Evolutionary conservation across 2,888 invertebrate species (phyloP), one percentile per base, ranked within the genome.

Genomic region (Diaphora mendica): DNA sequence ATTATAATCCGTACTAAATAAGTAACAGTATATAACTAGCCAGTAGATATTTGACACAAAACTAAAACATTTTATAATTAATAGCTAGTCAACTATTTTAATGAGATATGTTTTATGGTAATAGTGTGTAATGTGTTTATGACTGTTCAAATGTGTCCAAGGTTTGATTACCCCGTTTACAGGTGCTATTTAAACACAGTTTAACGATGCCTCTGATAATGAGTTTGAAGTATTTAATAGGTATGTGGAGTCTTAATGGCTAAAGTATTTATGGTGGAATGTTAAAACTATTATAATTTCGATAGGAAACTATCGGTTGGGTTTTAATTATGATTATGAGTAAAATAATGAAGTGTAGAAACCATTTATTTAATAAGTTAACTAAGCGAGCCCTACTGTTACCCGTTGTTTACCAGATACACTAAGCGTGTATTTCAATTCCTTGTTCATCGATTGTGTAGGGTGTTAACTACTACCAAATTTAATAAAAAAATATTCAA

Each of bases 11-110:
- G 51, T 51, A 77, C 72, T 73, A 72, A 81, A 39, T 35, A 66
- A 26, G 3, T 4, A 3, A 39, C 30, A 15, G 20, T 15, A 42
- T 39, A 33, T 26, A 4, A 35, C 51, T 51, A 64, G 20, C 30
- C 20, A 65, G 71, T 26, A 39, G 59, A 67, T 30, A 67, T 59
- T 72, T 44, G 59, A 67, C 26, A 30, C 55, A 42, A 67, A 62
- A 72, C 42, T 67, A 67, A 72, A 72, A 72, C n/a, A 59, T 55
- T 48, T 26, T 51, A 33, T 70, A 70, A 71, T 72, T 62, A 59
- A 72, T 71, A 59, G 66, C 59, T 67, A 23, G 15, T n/a, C n/a
- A 13, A 68, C 33, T 67, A 30, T 33, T 55, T 55, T 62, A 72
- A 44, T 72, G 55, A 66, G 35, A 39, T 48, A 42, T 2, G 59